Conservation (phyloP, 2,797 vertebrate species). For the Anisognathus igniventris region DNA sequence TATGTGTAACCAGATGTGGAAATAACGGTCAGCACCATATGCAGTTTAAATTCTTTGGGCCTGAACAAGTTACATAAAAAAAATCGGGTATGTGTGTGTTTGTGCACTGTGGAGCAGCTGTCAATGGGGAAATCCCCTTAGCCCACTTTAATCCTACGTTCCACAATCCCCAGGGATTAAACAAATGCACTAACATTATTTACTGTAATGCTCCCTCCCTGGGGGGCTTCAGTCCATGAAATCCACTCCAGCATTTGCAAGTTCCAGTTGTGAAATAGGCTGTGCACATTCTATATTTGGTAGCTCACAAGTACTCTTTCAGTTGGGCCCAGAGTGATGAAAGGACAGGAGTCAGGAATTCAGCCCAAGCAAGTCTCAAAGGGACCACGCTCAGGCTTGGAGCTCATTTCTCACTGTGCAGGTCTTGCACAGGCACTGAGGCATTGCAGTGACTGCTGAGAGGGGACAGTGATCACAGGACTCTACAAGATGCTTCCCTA, state of each 20-base stretch:
- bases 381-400: background rate
- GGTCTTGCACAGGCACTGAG: background rate
- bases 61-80: slow-evolving; percentile 31
- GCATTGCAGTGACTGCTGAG: background rate
- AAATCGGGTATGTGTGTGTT: background rate
- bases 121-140: slow-evolving; percentile 63
- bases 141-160: slow-evolving; percentile 44
- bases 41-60: slow-evolving; percentile 50
- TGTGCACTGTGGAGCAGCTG: slow-evolving; percentile 51
- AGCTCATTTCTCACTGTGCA: background rate
- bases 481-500: background rate
- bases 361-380: background rate
- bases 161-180: slow-evolving; percentile 49
- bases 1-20: slow-evolving; percentile 57
- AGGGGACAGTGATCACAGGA: background rate
- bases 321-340: slow-evolving; percentile 37
- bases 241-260: slow-evolving; percentile 50
- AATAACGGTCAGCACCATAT: background rate
- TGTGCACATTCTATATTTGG: slow-evolving; percentile 31
- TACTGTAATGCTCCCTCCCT: slow-evolving; percentile 22
- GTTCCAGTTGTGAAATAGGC: slow-evolving; percentile 36
- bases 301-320: slow-evolving; percentile 22
- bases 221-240: slow-evolving; percentile 36
- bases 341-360: slow-evolving; percentile 43
- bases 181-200: slow-evolving; percentile 50